Conservation (phyloP, 2,797 vertebrate species). For the Cyprinodon diabolis region DNA sequence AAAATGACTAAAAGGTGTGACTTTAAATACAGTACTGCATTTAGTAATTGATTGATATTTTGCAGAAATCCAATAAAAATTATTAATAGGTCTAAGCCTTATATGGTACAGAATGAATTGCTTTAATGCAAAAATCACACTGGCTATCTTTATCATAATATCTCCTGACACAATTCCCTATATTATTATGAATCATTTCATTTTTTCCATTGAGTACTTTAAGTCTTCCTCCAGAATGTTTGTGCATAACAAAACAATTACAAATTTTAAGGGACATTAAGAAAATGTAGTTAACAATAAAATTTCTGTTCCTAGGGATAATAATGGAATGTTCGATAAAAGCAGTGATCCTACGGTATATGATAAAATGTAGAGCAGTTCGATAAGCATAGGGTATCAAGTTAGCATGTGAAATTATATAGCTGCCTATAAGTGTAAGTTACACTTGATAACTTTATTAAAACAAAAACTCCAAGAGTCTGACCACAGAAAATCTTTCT, state of each 20-base stretch:
- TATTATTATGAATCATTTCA: neutral
- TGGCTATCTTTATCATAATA: neutral
- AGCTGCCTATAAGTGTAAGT: constrained; percentile 25
- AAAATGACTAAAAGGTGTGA: no score
- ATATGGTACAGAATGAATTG: neutral
- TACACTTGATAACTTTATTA: constrained; percentile 45
- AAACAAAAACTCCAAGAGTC: constrained; percentile 37
- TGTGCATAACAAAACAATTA: neutral
- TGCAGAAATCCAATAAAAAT: neutral
- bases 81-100: constrained; percentile 23
- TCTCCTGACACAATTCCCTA: neutral
- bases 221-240: neutral
- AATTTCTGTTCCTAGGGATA: neutral
- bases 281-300: constrained; percentile 2
- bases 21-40: neutral
- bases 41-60: neutral
- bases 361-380: constrained; percentile 59
- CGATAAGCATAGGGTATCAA: constrained; percentile 1
- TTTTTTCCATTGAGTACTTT: constrained; percentile 8
- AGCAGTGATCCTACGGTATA: constrained; percentile 4
- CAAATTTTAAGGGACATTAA: neutral
- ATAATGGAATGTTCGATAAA: constrained; percentile 24
- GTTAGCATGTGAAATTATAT: constrained; percentile 28
- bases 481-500: constrained; percentile 38
- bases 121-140: neutral